phyloP scores from a whole-genome alignment of 2,113 vertebrate genomes.

The Clarias gariepinus region DNA sequence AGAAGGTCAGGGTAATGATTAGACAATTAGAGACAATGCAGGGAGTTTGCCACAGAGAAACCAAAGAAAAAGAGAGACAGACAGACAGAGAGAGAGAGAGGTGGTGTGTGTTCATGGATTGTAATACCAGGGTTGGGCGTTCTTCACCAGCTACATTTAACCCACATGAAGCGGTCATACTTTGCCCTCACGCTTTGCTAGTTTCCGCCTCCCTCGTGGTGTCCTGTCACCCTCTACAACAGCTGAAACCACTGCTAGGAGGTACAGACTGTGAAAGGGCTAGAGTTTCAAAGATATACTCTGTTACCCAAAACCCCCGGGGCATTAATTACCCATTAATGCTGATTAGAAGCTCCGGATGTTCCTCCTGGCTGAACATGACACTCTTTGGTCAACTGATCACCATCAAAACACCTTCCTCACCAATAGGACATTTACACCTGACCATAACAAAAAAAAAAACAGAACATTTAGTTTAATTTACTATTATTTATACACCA shows the following conservation, averaged over 20 bases:
- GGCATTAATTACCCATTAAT: constrained; percentile 36
- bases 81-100: not conserved
- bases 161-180: constrained; percentile 22
- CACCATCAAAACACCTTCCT: not conserved
- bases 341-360: constrained; percentile 39
- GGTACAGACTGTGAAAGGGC: constrained; percentile 48
- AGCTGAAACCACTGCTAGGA: constrained; percentile 63
- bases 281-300: constrained; percentile 50
- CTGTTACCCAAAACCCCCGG: constrained; percentile 4
- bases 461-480: not conserved
- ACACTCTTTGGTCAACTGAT: not conserved
- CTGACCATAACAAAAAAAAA: too few species aligned
- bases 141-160: constrained; percentile 30
- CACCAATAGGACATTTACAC: not conserved
- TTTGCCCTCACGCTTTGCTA: constrained; percentile 18
- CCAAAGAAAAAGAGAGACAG: constrained; percentile 5
- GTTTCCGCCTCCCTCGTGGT: constrained; percentile 53
- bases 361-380: constrained; percentile 7
- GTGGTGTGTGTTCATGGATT: constrained; percentile 3
- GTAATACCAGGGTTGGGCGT: not conserved
- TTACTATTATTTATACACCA: too few species aligned
- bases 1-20: constrained; percentile 72
- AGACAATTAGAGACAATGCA: constrained; percentile 65
- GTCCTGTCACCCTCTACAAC: constrained; percentile 68
- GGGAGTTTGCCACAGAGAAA: constrained; percentile 54